phyloP scores from a whole-genome alignment of 2,888 invertebrate species.

The Crepidodera aurea region DNA sequence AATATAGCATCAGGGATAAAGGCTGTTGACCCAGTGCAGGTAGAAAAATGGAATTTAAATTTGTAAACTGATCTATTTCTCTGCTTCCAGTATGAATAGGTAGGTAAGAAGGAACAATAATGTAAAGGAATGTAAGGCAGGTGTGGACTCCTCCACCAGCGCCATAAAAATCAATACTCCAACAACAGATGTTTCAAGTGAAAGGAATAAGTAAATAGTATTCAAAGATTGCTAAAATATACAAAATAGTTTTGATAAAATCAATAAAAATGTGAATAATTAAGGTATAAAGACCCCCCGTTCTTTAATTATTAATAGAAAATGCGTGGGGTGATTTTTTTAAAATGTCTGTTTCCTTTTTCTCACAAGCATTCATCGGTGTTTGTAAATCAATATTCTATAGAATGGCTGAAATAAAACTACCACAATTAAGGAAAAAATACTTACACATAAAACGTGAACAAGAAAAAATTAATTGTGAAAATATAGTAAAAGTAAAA shows the following conservation, averaged over 20 bases:
- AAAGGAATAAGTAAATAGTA: not conserved
- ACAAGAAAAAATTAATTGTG: too few relatives aligned
- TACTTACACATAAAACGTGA: too few relatives aligned
- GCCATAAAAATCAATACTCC: conserved; percentile 8
- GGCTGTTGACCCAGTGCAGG: conserved; percentile 4
- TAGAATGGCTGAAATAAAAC: too few relatives aligned
- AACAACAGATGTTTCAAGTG: conserved; percentile 11
- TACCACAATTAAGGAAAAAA: too few relatives aligned
- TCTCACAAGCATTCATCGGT: too few relatives aligned
- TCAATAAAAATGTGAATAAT: not conserved
- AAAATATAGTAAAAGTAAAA: too few relatives aligned
- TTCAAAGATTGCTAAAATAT: not conserved
- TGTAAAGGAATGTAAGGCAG: conserved; percentile 9
- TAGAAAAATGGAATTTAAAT: not conserved
- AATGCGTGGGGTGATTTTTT: too few relatives aligned
- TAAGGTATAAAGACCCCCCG: not conserved
- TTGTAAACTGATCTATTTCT: conserved; percentile 6
- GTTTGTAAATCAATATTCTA: too few relatives aligned
- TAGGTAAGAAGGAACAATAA: conserved; percentile 16
- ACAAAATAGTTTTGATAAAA: not conserved
- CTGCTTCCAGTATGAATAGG: not conserved
- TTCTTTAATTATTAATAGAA: too few relatives aligned
- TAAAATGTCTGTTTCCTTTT: too few relatives aligned
- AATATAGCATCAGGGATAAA: not conserved
- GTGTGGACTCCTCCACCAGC: not conserved